A percentile compares a stretch with the other conserved stretches of the same genome.
phyloP scores from a whole-genome alignment of 2,888 invertebrate species.

The Brachylomia viminalis region DNA sequence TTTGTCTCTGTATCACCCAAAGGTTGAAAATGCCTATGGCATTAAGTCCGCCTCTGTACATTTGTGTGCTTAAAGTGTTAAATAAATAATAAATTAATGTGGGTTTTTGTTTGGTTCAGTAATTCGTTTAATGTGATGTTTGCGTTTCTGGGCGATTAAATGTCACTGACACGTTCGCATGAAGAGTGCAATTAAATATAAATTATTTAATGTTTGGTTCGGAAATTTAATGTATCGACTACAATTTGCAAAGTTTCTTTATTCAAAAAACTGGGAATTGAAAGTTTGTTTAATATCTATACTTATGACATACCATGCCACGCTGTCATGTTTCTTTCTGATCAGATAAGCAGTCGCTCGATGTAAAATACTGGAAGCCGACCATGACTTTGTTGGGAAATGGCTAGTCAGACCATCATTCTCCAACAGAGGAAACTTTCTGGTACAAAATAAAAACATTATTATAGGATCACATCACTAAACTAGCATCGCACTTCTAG shows the following conservation, averaged over 20 bases:
- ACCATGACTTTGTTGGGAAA: background rate
- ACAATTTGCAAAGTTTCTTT: background rate
- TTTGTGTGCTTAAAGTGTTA: too few relatives aligned
- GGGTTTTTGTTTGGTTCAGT: background rate
- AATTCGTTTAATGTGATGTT: background rate
- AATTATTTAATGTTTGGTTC: conserved; percentile 1
- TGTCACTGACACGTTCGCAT: background rate
- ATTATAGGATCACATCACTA: background rate
- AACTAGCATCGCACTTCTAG: background rate
- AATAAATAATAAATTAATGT: too few relatives aligned
- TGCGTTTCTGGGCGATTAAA: background rate
- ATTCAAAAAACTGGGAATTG: background rate
- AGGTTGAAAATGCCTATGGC: too few relatives aligned
- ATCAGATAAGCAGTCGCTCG: background rate
- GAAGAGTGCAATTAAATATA: conserved; percentile 4
- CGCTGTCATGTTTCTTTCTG: background rate
- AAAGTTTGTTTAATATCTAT: background rate
- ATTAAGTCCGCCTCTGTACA: too few relatives aligned
- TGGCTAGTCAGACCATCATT: background rate
- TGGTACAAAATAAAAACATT: background rate
- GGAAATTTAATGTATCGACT: background rate
- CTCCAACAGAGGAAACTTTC: background rate
- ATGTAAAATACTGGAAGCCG: background rate
- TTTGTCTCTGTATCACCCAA: too few relatives aligned
- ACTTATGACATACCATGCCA: background rate